phyloP scores from a whole-genome alignment of 2,888 invertebrate genomes.

The Cylindroiulus punctatus region DNA sequence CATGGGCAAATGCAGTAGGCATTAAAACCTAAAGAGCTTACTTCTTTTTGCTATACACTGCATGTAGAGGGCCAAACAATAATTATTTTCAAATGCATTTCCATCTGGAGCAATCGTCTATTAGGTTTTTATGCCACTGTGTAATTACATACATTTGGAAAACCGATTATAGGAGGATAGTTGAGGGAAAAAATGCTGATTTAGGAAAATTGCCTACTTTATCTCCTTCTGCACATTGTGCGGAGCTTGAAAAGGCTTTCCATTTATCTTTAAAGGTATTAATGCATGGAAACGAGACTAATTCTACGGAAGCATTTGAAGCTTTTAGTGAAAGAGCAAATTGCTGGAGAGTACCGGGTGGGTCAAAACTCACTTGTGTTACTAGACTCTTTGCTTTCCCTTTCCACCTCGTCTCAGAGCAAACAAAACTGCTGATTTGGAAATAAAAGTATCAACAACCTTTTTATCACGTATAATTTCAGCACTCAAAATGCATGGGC shows the following conservation, averaged over 20 bases:
- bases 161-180: constrained; percentile 30
- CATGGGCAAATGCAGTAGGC: not conserved
- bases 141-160: constrained; percentile 1
- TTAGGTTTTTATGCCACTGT: constrained; percentile 4
- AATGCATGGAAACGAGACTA: constrained; percentile 29
- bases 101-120: not conserved
- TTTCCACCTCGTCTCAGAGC: not conserved
- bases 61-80: not conserved
- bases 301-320: constrained; percentile 14
- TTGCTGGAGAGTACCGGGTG: not conserved
- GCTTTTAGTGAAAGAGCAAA: not conserved
- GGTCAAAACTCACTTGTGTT: not conserved
- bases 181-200: constrained; percentile 30
- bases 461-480: not conserved
- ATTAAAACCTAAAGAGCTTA: not conserved
- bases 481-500: not conserved
- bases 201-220: constrained; percentile 43
- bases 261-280: constrained; percentile 26
- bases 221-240: constrained; percentile 36
- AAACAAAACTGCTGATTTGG: not conserved
- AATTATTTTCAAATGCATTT: constrained; percentile 17
- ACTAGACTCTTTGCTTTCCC: not conserved
- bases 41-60: not conserved
- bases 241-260: not conserved
- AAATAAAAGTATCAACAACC: not conserved